Evolutionary conservation across 2,888 invertebrate genomes (phyloP).

Genomic region (Lampropteryx suffumata): DNA sequence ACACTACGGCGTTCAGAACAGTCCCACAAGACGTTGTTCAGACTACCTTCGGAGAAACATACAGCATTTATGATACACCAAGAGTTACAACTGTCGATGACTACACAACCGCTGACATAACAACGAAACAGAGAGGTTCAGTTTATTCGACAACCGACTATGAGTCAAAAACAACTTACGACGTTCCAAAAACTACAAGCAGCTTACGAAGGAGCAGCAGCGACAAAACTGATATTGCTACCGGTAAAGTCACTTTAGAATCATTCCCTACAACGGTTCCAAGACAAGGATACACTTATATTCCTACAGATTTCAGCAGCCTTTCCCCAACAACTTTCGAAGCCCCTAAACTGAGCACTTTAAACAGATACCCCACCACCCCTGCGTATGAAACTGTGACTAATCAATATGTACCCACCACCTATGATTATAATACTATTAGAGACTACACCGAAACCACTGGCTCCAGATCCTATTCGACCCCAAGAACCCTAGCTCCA

Average conservation of each 20-base stretch:
- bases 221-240: slow-evolving; percentile 27
- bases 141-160: slow-evolving; percentile 26
- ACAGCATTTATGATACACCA: slow-evolving; percentile 42
- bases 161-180: slow-evolving; percentile 27
- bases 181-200: slow-evolving; percentile 22
- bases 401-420: slow-evolving; percentile 30
- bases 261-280: slow-evolving; percentile 25
- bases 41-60: slow-evolving; percentile 47
- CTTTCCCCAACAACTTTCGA: slow-evolving; percentile 26
- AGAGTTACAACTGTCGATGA: slow-evolving; percentile 33
- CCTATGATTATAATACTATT: slow-evolving; percentile 22
- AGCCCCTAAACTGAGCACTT: slow-evolving; percentile 26
- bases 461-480: slow-evolving; percentile 28
- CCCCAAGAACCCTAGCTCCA: slow-evolving; percentile 26
- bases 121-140: slow-evolving; percentile 22
- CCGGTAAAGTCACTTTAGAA: slow-evolving; percentile 31
- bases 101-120: slow-evolving; percentile 23
- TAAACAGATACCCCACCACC: slow-evolving; percentile 31
- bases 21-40: slow-evolving; percentile 43
- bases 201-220: slow-evolving; percentile 3
- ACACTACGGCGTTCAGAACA: slow-evolving; percentile 60
- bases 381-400: slow-evolving; percentile 29
- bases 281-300: slow-evolving; percentile 30
- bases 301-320: slow-evolving; percentile 25
- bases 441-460: slow-evolving; percentile 26